Percentiles rank a stretch among this genome's conserved stretches.
Conservation (phyloP, 2,888 invertebrate genomes). For the Pristionchus exspectatus region DNA sequence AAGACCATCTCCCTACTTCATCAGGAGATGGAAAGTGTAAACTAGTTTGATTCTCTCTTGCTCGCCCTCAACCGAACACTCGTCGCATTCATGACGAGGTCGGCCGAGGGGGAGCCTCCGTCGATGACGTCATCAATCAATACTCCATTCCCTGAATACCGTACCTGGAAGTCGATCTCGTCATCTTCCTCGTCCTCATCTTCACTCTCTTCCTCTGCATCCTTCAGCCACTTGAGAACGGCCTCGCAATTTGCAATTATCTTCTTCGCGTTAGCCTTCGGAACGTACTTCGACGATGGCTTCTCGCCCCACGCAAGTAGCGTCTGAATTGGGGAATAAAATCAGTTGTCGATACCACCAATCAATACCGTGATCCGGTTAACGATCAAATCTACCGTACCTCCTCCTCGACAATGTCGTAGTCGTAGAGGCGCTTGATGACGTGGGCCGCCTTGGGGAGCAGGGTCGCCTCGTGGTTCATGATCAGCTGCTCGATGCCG, state of each 20-base stretch:
- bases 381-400: conserved; percentile 80
- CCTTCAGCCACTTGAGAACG: conserved; percentile 91
- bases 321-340: conserved; percentile 1
- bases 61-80: background rate
- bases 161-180: conserved; percentile 83
- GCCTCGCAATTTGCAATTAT: conserved; percentile 93
- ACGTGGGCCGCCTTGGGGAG: conserved; percentile 92
- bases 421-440: conserved; percentile 93
- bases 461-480: conserved; percentile 83
- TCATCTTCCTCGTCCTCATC: conserved; percentile 87
- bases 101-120: background rate
- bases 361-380: background rate
- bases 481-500: conserved; percentile 91
- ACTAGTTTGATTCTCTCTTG: background rate
- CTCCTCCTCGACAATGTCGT: conserved; percentile 95
- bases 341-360: background rate
- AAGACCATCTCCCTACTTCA: conserved; percentile 51
- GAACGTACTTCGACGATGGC: conserved; percentile 91
- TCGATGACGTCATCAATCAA: conserved; percentile 2
- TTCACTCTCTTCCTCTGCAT: conserved; percentile 91
- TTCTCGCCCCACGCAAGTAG: conserved; percentile 91
- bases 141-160: background rate
- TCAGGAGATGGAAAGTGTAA: conserved; percentile 52
- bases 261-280: conserved; percentile 90
- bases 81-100: background rate